These are phyloP conservation scores for Cheilosia urbana DNA, from an alignment of 2,888 invertebrate genomes.

Conservation along the genomic window DNA sequence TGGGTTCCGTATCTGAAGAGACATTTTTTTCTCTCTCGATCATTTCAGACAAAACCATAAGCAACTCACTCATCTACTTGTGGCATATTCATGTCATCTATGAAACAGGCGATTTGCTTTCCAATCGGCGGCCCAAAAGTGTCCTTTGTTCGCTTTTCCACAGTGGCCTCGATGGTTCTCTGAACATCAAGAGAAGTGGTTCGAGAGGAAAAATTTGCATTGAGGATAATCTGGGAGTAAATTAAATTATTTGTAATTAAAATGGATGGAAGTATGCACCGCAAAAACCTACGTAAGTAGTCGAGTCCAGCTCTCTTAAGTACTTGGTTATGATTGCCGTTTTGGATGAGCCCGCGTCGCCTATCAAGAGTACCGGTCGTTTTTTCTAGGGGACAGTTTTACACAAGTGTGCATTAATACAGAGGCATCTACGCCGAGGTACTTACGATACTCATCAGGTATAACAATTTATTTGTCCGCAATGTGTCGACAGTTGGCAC, in stretches of 20 bases:
- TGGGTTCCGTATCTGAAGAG: constrained; percentile 91
- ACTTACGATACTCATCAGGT: constrained; percentile 89
- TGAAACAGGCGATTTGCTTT: constrained; percentile 94
- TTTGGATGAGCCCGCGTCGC: constrained; percentile 96
- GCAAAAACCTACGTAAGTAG: constrained; percentile 86
- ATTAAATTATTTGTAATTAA: constrained; percentile 23
- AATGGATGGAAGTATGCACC: background rate
- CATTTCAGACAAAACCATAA: background rate
- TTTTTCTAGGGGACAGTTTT: constrained; percentile 85
- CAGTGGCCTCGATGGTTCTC: constrained; percentile 92
- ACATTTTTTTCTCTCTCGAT: background rate
- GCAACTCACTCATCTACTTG: constrained; percentile 85
- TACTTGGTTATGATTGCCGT: constrained; percentile 94
- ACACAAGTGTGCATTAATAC: background rate
- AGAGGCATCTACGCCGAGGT: background rate
- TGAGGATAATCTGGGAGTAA: constrained; percentile 87
- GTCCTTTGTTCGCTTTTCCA: constrained; percentile 96
- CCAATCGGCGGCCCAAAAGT: constrained; percentile 95
- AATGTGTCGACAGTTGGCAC: constrained; percentile 96
- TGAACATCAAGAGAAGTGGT: constrained; percentile 96
- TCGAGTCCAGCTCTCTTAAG: constrained; percentile 88
- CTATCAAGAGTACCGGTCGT: constrained; percentile 92
- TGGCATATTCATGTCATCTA: constrained; percentile 98
- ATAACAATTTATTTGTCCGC: constrained; percentile 90
- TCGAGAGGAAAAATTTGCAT: constrained; percentile 95